Evolutionary conservation across 2,888 invertebrate genomes (phyloP).

Genomic region (Resseliella maxima): DNA sequence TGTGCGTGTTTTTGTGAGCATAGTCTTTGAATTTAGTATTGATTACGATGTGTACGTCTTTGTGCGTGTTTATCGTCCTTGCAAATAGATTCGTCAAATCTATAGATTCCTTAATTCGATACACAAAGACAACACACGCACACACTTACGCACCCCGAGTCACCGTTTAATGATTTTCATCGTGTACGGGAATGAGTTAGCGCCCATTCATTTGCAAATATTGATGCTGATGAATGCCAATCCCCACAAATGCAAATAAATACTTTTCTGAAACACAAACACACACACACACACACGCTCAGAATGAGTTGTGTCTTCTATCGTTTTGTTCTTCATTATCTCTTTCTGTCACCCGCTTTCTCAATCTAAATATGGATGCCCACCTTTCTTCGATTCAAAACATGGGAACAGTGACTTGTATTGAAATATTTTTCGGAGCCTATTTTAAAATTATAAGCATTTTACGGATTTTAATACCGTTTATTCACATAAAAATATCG

Average conservation of each 20-base stretch:
- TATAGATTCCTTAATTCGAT: slow-evolving; percentile 55
- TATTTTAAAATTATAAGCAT: slow-evolving; percentile 8
- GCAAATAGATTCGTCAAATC: slow-evolving; percentile 15
- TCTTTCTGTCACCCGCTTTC: not conserved
- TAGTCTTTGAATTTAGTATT: too few species aligned
- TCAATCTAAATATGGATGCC: not conserved
- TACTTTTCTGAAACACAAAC: not conserved
- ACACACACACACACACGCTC: not conserved
- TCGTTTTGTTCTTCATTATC: slow-evolving; percentile 37
- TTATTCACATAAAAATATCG: not conserved
- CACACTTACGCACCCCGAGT: too few species aligned
- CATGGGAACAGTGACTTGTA: not conserved
- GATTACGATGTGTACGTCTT: slow-evolving; percentile 16
- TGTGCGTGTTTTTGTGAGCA: not conserved
- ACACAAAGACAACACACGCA: slow-evolving; percentile 53
- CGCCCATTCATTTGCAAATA: slow-evolving; percentile 35
- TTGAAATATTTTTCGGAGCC: not conserved
- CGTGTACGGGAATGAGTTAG: not conserved
- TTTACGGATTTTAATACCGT: slow-evolving; percentile 39
- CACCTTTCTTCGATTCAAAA: not conserved
- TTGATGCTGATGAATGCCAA: slow-evolving; percentile 45
- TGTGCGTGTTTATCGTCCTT: slow-evolving; percentile 19
- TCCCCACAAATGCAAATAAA: slow-evolving; percentile 55
- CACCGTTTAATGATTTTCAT: slow-evolving; percentile 36
- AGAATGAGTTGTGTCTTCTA: not conserved